Conservation (phyloP, 2,888 invertebrate genomes). For the Cantharis lateralis region DNA sequence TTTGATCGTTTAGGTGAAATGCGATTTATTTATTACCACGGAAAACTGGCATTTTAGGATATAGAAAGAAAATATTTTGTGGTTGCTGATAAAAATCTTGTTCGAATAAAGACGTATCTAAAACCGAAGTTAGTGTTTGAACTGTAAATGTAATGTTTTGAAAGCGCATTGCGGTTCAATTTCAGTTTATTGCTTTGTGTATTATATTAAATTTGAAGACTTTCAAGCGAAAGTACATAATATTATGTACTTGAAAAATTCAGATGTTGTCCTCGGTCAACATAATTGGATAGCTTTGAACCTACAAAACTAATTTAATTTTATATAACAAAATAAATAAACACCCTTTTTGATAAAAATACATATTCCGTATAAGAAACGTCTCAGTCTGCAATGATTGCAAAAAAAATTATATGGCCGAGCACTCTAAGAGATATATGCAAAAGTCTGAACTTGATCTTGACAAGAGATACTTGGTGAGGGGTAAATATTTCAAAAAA, state of each 20-base stretch:
- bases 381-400: too few relatives aligned
- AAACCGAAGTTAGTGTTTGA: background rate
- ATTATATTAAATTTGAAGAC: background rate
- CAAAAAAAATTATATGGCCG: too few relatives aligned
- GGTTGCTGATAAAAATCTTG: background rate
- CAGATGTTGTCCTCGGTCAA: background rate
- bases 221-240: background rate
- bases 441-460: too few relatives aligned
- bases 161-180: background rate
- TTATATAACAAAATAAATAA: too few relatives aligned
- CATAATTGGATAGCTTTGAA: background rate
- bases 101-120: background rate
- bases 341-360: too few relatives aligned
- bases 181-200: background rate
- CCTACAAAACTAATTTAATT: too few relatives aligned
- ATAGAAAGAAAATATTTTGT: background rate
- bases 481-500: too few relatives aligned
- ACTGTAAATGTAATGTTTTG: background rate
- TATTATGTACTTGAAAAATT: background rate
- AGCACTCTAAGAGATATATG: too few relatives aligned
- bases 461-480: too few relatives aligned
- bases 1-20: background rate
- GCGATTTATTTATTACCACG: background rate
- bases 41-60: background rate
- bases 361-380: too few relatives aligned